Conservation (phyloP, 2,113 vertebrate genomes). For the Microtus montanus region DNA sequence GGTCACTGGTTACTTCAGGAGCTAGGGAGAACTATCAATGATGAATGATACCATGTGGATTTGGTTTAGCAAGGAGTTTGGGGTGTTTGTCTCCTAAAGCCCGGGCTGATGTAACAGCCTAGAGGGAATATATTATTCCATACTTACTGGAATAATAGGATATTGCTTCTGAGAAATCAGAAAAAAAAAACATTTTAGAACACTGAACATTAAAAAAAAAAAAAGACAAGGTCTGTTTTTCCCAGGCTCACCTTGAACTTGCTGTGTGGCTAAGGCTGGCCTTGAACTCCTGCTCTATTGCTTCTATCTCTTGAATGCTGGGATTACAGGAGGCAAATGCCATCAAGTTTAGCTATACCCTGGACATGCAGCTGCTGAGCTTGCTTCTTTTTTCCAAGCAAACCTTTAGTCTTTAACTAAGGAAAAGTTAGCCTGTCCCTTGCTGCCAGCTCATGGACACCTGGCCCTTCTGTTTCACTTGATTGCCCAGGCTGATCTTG, state of each 20-base stretch:
- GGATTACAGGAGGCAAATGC: not conserved
- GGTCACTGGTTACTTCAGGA: constrained; percentile 7
- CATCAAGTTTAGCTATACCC: not conserved
- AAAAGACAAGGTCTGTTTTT: not conserved
- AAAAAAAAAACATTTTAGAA: not conserved
- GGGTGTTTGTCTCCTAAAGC: not conserved
- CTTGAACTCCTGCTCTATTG: not conserved
- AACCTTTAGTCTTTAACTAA: constrained; percentile 12
- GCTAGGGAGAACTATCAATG: not conserved
- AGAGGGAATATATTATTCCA: not conserved
- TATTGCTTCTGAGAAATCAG: not conserved
- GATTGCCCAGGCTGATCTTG: not conserved
- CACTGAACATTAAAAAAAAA: too few species aligned
- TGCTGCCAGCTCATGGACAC: not conserved
- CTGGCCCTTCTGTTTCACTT: not conserved
- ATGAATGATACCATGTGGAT: not conserved
- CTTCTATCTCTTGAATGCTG: not conserved
- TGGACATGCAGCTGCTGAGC: not conserved
- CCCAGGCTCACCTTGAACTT: not conserved
- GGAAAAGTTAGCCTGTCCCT: not conserved
- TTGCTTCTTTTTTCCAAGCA: not conserved
- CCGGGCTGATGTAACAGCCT: not conserved
- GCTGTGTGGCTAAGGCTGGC: not conserved
- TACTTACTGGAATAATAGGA: not conserved
- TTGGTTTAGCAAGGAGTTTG: not conserved